A percentile compares a stretch with the other conserved stretches of the same genome.
Conservation (phyloP, 2,797 vertebrate genomes). For the Malurus leucopterus region DNA sequence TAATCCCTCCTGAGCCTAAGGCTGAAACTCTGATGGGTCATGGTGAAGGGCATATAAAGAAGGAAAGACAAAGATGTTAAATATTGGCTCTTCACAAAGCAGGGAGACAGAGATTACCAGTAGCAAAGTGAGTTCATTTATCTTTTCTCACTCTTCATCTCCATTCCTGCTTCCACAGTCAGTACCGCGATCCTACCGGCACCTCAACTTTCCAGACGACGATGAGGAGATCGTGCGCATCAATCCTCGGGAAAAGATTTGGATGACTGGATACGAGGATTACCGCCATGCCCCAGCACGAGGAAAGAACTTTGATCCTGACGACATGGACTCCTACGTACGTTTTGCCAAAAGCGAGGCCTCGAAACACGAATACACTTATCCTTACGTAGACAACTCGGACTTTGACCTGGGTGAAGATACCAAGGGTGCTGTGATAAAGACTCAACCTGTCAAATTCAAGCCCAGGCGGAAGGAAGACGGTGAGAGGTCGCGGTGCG, state of each 20-base stretch:
- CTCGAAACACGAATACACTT: conserved; percentile 93
- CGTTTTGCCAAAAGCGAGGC: conserved; percentile 88
- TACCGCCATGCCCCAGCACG: conserved; percentile 89
- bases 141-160: not conserved
- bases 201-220: conserved; percentile 88
- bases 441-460: conserved; percentile 83
- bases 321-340: conserved; percentile 88
- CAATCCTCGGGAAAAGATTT: conserved; percentile 92
- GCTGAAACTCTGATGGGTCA: not conserved
- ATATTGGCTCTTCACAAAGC: not conserved
- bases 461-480: conserved; percentile 81
- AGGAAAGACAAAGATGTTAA: not conserved
- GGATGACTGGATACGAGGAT: conserved; percentile 94
- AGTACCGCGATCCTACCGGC: conserved; percentile 80
- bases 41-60: fast-evolving
- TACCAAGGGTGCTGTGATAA: conserved; percentile 83
- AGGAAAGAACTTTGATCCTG: conserved; percentile 82
- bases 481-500: conserved; percentile 84
- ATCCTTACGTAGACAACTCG: conserved; percentile 86
- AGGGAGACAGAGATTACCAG: not conserved
- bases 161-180: conserved; percentile 61
- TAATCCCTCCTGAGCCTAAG: not conserved
- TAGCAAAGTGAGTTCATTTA: not conserved
- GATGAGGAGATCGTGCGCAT: conserved; percentile 97
- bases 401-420: conserved; percentile 81